Evolutionary conservation across 2,797 vertebrate species (phyloP).

Genomic region (Siniperca undulata): DNA sequence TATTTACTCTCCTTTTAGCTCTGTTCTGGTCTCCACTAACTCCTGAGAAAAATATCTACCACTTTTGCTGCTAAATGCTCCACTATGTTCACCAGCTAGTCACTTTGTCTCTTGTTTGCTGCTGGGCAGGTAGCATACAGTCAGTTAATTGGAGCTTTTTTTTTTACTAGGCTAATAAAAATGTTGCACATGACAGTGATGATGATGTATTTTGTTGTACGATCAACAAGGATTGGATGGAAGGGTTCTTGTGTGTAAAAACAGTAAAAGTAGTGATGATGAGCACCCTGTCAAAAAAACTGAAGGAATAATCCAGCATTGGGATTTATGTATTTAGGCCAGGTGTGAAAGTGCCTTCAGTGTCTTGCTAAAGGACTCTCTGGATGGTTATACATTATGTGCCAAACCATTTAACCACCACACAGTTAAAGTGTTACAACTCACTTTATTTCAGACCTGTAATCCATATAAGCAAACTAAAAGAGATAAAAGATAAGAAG

Average conservation of each 20-base stretch:
- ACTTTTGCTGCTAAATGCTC: background rate
- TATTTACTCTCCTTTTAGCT: background rate
- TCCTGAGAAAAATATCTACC: background rate
- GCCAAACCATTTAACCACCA: slow-evolving; percentile 27
- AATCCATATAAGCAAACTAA: slow-evolving; percentile 36
- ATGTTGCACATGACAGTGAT: background rate
- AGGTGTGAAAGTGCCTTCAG: background rate
- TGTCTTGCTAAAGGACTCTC: slow-evolving; percentile 12
- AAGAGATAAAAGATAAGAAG: slow-evolving; percentile 28
- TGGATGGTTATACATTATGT: slow-evolving; percentile 15
- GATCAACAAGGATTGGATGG: background rate
- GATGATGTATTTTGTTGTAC: background rate
- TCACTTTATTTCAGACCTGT: slow-evolving; percentile 43
- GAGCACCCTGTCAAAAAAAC: background rate
- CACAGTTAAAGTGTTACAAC: background rate
- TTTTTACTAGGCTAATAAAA: background rate
- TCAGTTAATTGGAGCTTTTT: background rate
- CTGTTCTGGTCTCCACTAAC: background rate
- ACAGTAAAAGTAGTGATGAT: background rate
- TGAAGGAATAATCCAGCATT: background rate
- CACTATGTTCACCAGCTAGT: too few relatives aligned
- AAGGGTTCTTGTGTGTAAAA: background rate
- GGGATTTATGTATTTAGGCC: background rate
- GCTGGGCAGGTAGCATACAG: background rate
- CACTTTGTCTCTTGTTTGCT: background rate